phyloP scores from a whole-genome alignment of 2,888 invertebrate species.

The Augiades crinisus region DNA sequence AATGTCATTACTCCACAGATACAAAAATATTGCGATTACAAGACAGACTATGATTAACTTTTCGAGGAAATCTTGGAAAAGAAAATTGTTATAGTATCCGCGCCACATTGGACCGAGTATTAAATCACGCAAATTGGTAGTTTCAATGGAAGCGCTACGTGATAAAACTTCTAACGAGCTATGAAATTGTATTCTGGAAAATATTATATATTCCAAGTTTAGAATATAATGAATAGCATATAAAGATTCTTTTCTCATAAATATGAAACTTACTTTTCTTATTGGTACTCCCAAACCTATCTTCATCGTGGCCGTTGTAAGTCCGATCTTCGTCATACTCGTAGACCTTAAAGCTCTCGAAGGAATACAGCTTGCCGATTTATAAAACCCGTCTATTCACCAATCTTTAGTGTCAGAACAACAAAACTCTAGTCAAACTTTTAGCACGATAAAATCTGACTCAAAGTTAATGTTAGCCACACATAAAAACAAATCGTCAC shows the following conservation, averaged over 20 bases:
- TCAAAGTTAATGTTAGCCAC: constrained; percentile 1
- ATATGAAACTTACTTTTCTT: constrained; percentile 68
- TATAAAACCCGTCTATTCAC: constrained; percentile 36
- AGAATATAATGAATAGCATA: too few species aligned
- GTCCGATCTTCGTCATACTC: constrained; percentile 73
- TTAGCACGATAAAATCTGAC: not conserved
- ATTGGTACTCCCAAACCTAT: constrained; percentile 60
- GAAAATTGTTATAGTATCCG: not conserved
- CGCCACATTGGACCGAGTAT: not conserved
- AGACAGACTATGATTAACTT: too few species aligned
- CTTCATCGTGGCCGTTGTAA: constrained; percentile 63
- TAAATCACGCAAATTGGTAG: not conserved
- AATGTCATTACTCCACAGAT: too few species aligned
- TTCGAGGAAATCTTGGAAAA: too few species aligned
- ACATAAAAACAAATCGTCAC: constrained; percentile 15
- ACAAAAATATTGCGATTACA: too few species aligned
- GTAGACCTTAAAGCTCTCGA: constrained; percentile 77
- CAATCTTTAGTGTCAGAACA: constrained; percentile 23
- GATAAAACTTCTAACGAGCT: not conserved
- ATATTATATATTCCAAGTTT: too few species aligned
- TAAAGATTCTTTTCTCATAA: too few species aligned
- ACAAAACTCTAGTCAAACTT: not conserved
- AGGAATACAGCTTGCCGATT: constrained; percentile 80
- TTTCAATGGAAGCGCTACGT: not conserved
- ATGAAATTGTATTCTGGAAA: not conserved